These are phyloP conservation scores for Notarius lentiginosus DNA, from an alignment of 2,113 vertebrate genomes.

Conservation along the genomic window DNA sequence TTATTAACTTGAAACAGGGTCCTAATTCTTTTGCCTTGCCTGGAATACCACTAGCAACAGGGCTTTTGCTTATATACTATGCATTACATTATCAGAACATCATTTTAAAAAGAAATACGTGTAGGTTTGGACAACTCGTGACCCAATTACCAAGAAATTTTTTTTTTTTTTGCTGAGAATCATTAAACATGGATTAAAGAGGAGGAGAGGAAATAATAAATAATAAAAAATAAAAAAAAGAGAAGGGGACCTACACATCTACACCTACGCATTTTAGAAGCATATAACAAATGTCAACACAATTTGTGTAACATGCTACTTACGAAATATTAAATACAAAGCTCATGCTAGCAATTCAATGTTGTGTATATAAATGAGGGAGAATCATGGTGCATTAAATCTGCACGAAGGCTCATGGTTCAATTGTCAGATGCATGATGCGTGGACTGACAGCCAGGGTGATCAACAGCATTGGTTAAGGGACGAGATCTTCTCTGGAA, in stretches of 20 bases:
- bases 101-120: not conserved
- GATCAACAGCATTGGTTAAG: not conserved
- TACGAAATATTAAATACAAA: conserved; percentile 20
- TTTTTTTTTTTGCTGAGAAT: not conserved
- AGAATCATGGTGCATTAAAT: not conserved
- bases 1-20: conserved; percentile 5
- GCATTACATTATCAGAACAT: not conserved
- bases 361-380: not conserved
- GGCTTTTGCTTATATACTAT: conserved; percentile 11
- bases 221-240: not conserved
- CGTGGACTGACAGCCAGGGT: not conserved
- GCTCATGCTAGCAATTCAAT: conserved; percentile 22
- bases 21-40: not conserved
- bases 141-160: not conserved
- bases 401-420: not conserved
- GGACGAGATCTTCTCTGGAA: not conserved
- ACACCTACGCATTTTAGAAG: conserved; percentile 20
- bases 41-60: not conserved
- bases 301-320: conserved; percentile 7
- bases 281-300: not conserved
- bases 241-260: not conserved
- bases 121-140: not conserved
- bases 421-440: not conserved
- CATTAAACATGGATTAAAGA: not conserved
- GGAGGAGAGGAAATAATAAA: no score